A percentile compares a stretch with the other conserved stretches of the same genome.
phyloP scores from a whole-genome alignment of 2,888 invertebrate species.

The Aphrophora alni region DNA sequence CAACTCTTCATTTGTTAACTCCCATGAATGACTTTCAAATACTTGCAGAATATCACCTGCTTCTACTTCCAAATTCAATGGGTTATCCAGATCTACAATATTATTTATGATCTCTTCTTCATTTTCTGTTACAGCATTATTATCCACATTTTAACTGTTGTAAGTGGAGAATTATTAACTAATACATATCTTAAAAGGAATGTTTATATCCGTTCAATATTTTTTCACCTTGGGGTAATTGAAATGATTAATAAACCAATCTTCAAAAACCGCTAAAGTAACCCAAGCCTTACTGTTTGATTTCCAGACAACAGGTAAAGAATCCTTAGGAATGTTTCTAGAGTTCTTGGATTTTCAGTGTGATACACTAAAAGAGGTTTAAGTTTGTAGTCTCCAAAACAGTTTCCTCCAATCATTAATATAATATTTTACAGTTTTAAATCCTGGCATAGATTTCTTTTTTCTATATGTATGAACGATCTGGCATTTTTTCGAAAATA shows the following conservation, averaged over 20 bases:
- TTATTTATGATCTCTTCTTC: no score
- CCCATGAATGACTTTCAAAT: no score
- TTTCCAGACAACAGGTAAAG: not conserved
- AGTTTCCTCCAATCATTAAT: not conserved
- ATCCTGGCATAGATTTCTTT: not conserved
- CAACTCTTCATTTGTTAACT: no score
- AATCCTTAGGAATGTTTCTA: slow-evolving; percentile 42
- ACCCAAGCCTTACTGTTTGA: slow-evolving; percentile 37
- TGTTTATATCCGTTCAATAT: slow-evolving; percentile 27
- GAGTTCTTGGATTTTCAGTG: slow-evolving; percentile 10
- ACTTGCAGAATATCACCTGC: no score
- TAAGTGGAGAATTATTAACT: not conserved
- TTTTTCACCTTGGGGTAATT: slow-evolving; percentile 44
- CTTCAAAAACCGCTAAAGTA: slow-evolving; percentile 43
- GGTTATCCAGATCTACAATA: no score
- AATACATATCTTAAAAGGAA: slow-evolving; percentile 10
- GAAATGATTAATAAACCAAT: slow-evolving; percentile 48
- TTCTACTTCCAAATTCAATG: no score
- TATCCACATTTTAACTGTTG: no score
- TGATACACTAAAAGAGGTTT: slow-evolving; percentile 1
- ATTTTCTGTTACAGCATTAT: no score
- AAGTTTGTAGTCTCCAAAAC: not conserved
- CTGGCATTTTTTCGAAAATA: slow-evolving; percentile 3
- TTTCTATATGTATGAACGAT: not conserved
- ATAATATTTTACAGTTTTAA: not conserved